Percentiles rank a stretch among this genome's conserved stretches.
Conservation (phyloP, 2,888 invertebrate species). For the Epinotia brunnichana region DNA sequence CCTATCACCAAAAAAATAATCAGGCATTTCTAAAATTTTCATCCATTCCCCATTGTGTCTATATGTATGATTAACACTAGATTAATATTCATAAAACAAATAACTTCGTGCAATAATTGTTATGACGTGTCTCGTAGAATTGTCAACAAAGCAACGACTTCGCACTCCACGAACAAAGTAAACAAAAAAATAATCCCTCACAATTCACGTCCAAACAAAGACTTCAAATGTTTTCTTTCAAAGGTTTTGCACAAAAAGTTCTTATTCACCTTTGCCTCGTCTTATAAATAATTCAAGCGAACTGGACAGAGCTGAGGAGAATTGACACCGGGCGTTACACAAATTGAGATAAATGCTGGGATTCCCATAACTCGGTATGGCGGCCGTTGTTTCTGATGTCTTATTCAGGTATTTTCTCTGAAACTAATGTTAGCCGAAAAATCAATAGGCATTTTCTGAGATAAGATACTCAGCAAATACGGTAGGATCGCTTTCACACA, state of each 20-base stretch:
- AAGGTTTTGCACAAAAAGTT: slow-evolving; percentile 15
- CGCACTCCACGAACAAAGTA: not conserved
- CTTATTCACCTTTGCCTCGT: slow-evolving; percentile 29
- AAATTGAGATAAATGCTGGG: slow-evolving; percentile 37
- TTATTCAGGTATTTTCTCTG: slow-evolving; percentile 10
- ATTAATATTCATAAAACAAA: not conserved
- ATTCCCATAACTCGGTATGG: slow-evolving; percentile 27
- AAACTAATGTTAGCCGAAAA: not conserved
- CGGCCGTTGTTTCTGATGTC: slow-evolving; percentile 4
- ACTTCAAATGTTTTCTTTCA: slow-evolving; percentile 21
- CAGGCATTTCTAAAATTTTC: too few relatives aligned
- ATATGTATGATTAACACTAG: not conserved
- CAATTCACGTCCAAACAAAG: slow-evolving; percentile 17
- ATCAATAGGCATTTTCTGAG: not conserved
- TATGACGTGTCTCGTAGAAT: not conserved
- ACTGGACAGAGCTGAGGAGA: slow-evolving; percentile 22
- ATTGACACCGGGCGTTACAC: slow-evolving; percentile 31
- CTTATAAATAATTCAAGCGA: slow-evolving; percentile 38
- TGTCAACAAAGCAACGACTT: not conserved
- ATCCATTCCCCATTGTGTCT: too few relatives aligned
- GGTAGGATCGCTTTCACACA: too few relatives aligned
- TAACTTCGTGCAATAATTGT: too few relatives aligned
- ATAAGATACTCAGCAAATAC: not conserved
- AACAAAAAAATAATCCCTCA: slow-evolving; percentile 18
- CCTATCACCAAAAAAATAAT: too few relatives aligned